Percentiles rank a stretch among this genome's conserved stretches.
These are phyloP conservation scores for Knipowitschia caucasica DNA, from an alignment of 2,797 vertebrate genomes.

Conservation along the genomic window DNA sequence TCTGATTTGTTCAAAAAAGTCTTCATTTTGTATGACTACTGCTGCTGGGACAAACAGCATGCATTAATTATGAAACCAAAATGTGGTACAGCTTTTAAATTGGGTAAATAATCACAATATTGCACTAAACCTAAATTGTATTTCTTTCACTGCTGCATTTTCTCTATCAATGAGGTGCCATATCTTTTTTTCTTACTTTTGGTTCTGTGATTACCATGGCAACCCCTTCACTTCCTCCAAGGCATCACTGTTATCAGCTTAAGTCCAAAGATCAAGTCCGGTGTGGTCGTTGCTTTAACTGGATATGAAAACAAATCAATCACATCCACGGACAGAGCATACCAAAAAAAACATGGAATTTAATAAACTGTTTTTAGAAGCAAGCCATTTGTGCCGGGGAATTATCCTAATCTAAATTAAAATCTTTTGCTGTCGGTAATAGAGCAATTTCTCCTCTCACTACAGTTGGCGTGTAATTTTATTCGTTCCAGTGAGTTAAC, in stretches of 20 bases:
- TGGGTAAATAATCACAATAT: too few relatives aligned
- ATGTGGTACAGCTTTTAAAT: too few relatives aligned
- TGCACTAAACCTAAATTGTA: too few relatives aligned
- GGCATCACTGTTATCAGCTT: constrained; percentile 52
- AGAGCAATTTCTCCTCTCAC: constrained; percentile 30
- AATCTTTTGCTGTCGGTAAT: constrained; percentile 29
- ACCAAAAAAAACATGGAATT: neutral
- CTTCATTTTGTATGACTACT: too few relatives aligned
- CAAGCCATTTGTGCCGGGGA: constrained; percentile 11
- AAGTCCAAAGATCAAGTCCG: constrained; percentile 49
- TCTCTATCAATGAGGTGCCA: constrained; percentile 8
- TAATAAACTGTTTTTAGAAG: constrained; percentile 16
- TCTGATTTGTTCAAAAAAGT: too few relatives aligned
- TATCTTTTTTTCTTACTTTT: constrained; percentile 8
- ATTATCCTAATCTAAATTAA: constrained; percentile 47
- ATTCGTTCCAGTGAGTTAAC: constrained; percentile 24
- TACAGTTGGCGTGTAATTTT: constrained; percentile 24
- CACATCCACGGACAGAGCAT: constrained; percentile 9
- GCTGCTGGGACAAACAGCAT: too few relatives aligned
- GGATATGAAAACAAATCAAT: constrained; percentile 38
- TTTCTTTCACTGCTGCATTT: neutral
- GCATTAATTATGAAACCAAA: too few relatives aligned
- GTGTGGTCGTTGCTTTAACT: constrained; percentile 15
- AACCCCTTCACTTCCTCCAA: constrained; percentile 26
- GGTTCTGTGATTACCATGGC: constrained; percentile 41